These are phyloP conservation scores for Piscicola geometra DNA, from an alignment of 2,888 invertebrate species.

Conservation along the genomic window DNA sequence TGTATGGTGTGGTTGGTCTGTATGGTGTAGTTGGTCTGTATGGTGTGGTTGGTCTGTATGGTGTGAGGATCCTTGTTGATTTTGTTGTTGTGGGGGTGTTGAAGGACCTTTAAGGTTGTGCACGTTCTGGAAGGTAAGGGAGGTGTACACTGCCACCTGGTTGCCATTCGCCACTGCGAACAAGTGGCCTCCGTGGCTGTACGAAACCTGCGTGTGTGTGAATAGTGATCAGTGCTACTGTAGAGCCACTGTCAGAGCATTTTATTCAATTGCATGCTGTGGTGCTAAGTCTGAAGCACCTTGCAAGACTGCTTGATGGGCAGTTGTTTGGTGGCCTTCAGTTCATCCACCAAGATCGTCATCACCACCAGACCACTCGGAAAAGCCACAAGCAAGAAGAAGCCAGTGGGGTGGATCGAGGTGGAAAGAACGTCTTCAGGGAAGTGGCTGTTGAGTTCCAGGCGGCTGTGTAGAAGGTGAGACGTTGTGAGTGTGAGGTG, in stretches of 20 bases:
- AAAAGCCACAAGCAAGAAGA: constrained; percentile 82
- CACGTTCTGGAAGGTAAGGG: constrained; percentile 72
- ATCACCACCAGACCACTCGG: constrained; percentile 82
- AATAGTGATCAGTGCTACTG: too few relatives aligned
- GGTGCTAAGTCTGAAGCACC: too few relatives aligned
- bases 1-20: too few relatives aligned
- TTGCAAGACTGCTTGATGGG: constrained; percentile 69
- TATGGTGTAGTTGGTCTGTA: too few relatives aligned
- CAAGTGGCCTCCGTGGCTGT: constrained; percentile 80
- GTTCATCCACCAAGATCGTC: constrained; percentile 80
- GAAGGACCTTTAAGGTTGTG: constrained; percentile 64
- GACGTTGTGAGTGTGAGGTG: background rate
- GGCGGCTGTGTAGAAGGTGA: constrained; percentile 48
- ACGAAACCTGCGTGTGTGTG: too few relatives aligned
- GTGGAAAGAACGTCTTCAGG: constrained; percentile 73
- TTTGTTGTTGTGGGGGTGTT: too few relatives aligned
- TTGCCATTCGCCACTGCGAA: constrained; percentile 83
- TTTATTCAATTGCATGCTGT: too few relatives aligned
- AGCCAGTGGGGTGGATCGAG: constrained; percentile 71
- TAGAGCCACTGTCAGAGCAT: too few relatives aligned
- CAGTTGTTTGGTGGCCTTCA: constrained; percentile 68
- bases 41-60: too few relatives aligned
- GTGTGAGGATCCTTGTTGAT: too few relatives aligned
- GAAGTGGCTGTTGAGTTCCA: constrained; percentile 74
- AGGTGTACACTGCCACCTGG: constrained; percentile 78